A percentile compares a stretch with the other conserved stretches of the same genome.
Evolutionary conservation across 2,888 invertebrate genomes (phyloP).

Genomic region (Diloba caeruleocephala): DNA sequence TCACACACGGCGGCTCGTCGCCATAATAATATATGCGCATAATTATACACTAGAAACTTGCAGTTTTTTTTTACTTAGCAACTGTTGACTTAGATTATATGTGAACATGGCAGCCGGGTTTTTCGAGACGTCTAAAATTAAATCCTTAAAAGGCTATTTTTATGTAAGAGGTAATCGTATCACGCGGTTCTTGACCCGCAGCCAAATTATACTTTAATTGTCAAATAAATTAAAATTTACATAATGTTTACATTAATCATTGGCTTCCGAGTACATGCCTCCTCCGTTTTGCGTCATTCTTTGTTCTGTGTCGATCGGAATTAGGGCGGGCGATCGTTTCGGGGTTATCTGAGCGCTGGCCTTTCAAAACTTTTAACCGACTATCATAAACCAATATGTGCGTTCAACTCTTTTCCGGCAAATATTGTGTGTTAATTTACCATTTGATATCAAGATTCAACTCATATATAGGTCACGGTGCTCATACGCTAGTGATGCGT

Average conservation of each 20-base stretch:
- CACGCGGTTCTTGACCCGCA: background rate
- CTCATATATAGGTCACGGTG: slow-evolving; percentile 18
- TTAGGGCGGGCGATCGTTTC: background rate
- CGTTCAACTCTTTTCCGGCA: too few relatives aligned
- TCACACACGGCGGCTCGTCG: slow-evolving; percentile 52
- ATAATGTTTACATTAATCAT: background rate
- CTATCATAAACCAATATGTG: background rate
- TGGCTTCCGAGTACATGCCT: background rate
- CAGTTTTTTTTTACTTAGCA: slow-evolving; percentile 31
- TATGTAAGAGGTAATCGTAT: background rate
- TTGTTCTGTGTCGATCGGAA: slow-evolving; percentile 1
- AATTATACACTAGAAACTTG: slow-evolving; percentile 51
- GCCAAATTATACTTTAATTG: background rate
- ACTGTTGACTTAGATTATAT: slow-evolving; percentile 20
- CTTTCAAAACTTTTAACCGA: slow-evolving; percentile 10
- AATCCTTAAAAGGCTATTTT: slow-evolving; percentile 4
- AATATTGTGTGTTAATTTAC: too few relatives aligned
- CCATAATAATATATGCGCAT: slow-evolving; percentile 68
- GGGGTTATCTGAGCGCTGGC: slow-evolving; percentile 29
- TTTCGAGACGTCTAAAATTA: slow-evolving; percentile 17
- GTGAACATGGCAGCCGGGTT: slow-evolving; percentile 25
- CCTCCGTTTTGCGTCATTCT: background rate
- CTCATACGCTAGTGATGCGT: slow-evolving; percentile 21
- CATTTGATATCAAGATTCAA: background rate
- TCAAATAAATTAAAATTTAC: background rate